Evolutionary conservation across 1,140 invertebrate genomes (phyloP).

Genomic region (Sarcophaga bullata): DNA sequence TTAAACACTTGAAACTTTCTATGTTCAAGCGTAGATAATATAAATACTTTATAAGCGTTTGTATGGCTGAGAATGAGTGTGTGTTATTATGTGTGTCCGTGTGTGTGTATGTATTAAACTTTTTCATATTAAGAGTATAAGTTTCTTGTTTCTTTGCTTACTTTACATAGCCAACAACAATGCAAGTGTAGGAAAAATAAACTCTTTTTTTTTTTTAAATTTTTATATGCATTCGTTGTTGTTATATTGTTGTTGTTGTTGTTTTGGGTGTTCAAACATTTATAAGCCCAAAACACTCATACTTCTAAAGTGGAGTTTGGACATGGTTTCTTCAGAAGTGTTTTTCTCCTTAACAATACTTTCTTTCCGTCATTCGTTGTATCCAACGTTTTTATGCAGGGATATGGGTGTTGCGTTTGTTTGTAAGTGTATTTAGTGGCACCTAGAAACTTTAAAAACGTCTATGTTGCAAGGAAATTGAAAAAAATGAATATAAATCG

Average conservation of each 20-base stretch:
- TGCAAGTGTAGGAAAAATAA: no score
- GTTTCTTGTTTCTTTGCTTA: slow-evolving; percentile 14
- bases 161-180: not conserved
- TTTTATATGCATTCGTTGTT: no score
- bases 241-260: not conserved
- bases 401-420: no score
- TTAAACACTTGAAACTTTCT: no score
- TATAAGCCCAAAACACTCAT: slow-evolving; percentile 29
- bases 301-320: slow-evolving; percentile 7
- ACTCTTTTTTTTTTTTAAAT: not conserved
- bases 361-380: not conserved
- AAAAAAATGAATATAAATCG: not conserved
- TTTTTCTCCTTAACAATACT: not conserved
- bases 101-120: not conserved
- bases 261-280: slow-evolving; percentile 15
- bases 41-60: not conserved
- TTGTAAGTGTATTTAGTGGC: slow-evolving; percentile 20
- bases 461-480: slow-evolving; percentile 8
- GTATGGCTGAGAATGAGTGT: not conserved
- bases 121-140: not conserved
- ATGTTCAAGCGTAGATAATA: no score
- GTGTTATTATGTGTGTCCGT: not conserved
- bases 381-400: no score
- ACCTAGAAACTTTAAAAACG: slow-evolving; percentile 29
- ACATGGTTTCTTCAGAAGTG: not conserved